Evolutionary conservation across 2,797 vertebrate species (phyloP), one percentile per base, ranked within the genome.

Genomic region (Helarctos malayanus): DNA sequence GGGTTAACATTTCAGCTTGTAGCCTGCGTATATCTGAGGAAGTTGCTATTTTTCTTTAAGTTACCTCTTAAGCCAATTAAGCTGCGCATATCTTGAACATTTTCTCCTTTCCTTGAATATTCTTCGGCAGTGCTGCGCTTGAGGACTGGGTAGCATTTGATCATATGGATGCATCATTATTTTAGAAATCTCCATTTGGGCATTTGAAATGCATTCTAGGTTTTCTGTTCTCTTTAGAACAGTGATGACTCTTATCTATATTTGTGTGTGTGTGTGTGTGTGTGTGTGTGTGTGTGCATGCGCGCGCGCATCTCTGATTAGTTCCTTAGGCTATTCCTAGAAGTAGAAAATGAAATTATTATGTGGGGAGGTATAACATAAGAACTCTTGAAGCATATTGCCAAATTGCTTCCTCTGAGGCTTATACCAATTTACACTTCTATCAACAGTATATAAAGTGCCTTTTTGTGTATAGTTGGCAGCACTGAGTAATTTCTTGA

Each of bases 291-390:
- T 2, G 19, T 38, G 38, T 2, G 19, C 6, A 21, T 21, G 35
- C 3, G 35, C 35, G 54, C 8, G 9, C 4, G 2, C 3, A 21
- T 76, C 41, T 97, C 68, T 94, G 65, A 45, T 88, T 95, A 49
- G 92, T 96, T 85, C 47, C 75, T 87, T 65, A 86, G 52, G 19
- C 8, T 93, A 89, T 75, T 97, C 69, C 29, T 89, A 91, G 75
- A 96, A 96, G 69, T 80, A 89, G 47, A 68, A 87, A 89, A 54
- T 75, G 61, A 92, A 95, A 75, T 95, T 92, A 94, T 45, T 47
- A 65, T 12, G 25, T 63, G 19, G n/a, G 71, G 45, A 91, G 47
- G 4, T 91, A 52, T 88, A 56, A 85, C 32, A 49, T 94, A 85
- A 92, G 52, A 47, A 52, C 41, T 96, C 65, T 57, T 76, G n/a